phyloP scores from a whole-genome alignment of 2,113 vertebrate genomes.

The Gopherus flavomarginatus region DNA sequence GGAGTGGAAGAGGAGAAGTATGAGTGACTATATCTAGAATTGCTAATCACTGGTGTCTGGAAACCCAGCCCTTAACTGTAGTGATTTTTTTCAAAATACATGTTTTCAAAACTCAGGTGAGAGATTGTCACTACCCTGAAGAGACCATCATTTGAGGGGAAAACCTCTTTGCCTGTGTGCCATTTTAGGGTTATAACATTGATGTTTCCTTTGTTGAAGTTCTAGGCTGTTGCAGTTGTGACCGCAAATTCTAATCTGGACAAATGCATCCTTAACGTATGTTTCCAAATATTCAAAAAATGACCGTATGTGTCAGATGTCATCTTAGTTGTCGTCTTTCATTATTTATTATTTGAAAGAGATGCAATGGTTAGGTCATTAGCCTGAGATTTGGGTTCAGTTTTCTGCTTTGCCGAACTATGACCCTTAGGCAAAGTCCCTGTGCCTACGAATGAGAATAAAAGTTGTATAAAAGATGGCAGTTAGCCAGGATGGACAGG shows the following conservation, averaged over 20 bases:
- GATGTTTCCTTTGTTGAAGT: neutral
- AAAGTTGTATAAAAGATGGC: neutral
- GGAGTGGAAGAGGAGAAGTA: neutral
- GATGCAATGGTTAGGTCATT: neutral
- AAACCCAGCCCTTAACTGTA: neutral
- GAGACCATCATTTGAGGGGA: accelerated
- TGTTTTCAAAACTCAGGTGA: neutral
- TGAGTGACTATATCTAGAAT: neutral
- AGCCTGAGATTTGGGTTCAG: neutral
- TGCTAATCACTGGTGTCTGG: neutral
- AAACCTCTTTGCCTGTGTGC: neutral
- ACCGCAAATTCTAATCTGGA: neutral
- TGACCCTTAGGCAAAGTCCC: neutral
- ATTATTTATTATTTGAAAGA: neutral
- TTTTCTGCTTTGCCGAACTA: neutral
- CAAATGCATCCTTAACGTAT: neutral
- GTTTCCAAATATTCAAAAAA: neutral
- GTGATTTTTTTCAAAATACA: neutral
- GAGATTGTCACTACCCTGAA: neutral
- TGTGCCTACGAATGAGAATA: neutral
- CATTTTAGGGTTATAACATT: neutral
- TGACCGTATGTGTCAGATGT: neutral
- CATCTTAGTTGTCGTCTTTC: neutral
- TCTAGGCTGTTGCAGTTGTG: neutral
- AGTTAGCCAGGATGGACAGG: too few species aligned